Conservation (phyloP, 2,888 invertebrate genomes). For the Leptinotarsa haldemani region DNA sequence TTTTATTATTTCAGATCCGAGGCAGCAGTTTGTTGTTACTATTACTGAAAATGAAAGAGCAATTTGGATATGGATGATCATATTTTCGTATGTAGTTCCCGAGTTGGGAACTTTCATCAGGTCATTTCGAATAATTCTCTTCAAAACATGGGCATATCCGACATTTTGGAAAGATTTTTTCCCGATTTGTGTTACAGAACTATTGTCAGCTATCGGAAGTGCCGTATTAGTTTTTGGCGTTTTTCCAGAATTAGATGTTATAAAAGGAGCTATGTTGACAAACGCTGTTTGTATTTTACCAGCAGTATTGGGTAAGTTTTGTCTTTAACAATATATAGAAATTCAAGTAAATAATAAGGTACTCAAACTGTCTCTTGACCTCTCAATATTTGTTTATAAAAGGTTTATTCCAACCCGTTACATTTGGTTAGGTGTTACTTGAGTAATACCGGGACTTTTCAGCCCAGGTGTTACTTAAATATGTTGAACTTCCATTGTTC, state of each 20-base stretch:
- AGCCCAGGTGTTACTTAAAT: too few relatives aligned
- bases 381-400: too few relatives aligned
- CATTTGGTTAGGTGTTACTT: too few relatives aligned
- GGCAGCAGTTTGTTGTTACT: constrained; percentile 70
- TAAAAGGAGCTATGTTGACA: constrained; percentile 86
- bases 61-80: constrained; percentile 84
- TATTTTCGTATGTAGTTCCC: constrained; percentile 81
- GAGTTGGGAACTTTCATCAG: constrained; percentile 78
- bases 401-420: too few relatives aligned
- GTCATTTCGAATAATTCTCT: constrained; percentile 77
- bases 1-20: constrained; percentile 64
- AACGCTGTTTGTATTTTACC: constrained; percentile 88
- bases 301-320: constrained; percentile 71
- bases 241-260: constrained; percentile 83
- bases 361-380: too few relatives aligned
- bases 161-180: constrained; percentile 67
- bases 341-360: too few relatives aligned
- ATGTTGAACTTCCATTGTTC: too few relatives aligned
- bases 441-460: too few relatives aligned
- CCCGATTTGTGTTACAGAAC: constrained; percentile 77
- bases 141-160: constrained; percentile 76
- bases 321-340: too few relatives aligned
- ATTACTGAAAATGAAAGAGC: constrained; percentile 75
- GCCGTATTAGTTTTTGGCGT: constrained; percentile 80
- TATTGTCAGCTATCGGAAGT: constrained; percentile 81